These are phyloP conservation scores for Agrilus biguttatus DNA, from an alignment of 2,888 invertebrate species.

Conservation along the genomic window DNA sequence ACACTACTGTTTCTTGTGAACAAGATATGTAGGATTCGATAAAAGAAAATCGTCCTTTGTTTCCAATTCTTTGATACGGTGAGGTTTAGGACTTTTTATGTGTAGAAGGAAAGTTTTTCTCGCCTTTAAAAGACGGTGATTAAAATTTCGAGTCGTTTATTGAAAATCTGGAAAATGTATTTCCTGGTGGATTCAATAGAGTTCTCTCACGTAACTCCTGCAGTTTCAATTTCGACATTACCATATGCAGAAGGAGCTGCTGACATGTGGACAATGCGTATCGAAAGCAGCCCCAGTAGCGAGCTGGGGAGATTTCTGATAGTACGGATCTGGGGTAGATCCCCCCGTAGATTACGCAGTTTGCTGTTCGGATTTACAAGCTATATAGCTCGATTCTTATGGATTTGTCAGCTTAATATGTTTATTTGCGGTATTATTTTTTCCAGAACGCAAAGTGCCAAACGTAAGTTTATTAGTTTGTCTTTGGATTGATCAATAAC, in stretches of 20 bases:
- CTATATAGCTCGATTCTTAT: conserved; percentile 21
- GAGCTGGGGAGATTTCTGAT: conserved; percentile 18
- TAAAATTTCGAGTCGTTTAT: too few species aligned
- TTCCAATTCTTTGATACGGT: too few species aligned
- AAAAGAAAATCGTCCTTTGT: too few species aligned
- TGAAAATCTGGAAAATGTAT: too few species aligned
- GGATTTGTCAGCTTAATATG: conserved; percentile 28
- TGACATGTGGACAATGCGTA: conserved; percentile 23
- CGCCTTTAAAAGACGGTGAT: too few species aligned
- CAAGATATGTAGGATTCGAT: too few species aligned
- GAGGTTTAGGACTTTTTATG: too few species aligned
- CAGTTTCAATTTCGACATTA: conserved; percentile 8
- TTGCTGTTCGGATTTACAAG: conserved; percentile 31
- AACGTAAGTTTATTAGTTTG: too few species aligned
- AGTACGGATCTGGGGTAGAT: conserved; percentile 17
- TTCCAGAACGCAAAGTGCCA: conserved; percentile 6
- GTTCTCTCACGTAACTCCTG: conserved; percentile 1
- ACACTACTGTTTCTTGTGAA: too few species aligned
- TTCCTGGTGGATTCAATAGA: neutral
- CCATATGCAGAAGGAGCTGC: conserved; percentile 7
- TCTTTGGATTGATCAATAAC: too few species aligned
- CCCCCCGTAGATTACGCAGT: conserved; percentile 26
- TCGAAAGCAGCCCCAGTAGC: conserved; percentile 14
- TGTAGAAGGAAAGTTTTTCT: too few species aligned
- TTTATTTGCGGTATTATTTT: conserved; percentile 23